These are phyloP conservation scores for Allobates femoralis DNA, from an alignment of 2,797 vertebrate species.

Conservation along the genomic window DNA sequence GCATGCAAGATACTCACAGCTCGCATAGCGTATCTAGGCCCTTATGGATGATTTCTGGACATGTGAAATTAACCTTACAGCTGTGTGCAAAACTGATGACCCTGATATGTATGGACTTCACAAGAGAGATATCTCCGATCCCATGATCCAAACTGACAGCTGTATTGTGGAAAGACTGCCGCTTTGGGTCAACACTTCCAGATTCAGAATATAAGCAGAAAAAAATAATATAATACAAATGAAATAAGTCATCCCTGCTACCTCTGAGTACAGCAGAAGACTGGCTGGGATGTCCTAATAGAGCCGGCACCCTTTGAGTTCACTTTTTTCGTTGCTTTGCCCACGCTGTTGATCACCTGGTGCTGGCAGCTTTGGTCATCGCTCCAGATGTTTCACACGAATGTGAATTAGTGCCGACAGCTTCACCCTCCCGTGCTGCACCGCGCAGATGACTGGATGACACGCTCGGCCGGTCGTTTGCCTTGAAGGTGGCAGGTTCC, in stretches of 20 bases:
- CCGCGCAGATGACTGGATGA: not conserved
- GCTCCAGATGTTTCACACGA: constrained; percentile 4
- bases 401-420: constrained; percentile 29
- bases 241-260: not conserved
- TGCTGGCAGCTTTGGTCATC: constrained; percentile 25
- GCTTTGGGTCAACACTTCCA: not conserved
- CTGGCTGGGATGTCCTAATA: not conserved
- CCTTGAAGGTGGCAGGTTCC: not conserved
- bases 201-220: not conserved
- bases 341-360: not conserved
- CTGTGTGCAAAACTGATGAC: too few species aligned
- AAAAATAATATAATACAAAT: not conserved
- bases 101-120: too few species aligned
- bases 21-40: too few species aligned
- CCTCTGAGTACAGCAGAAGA: not conserved
- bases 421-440: not conserved
- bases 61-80: too few species aligned
- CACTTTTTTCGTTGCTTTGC: not conserved
- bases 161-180: too few species aligned
- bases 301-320: not conserved
- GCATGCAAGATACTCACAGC: too few species aligned
- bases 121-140: too few species aligned
- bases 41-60: too few species aligned
- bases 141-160: too few species aligned
- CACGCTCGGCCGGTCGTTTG: not conserved